Evolutionary conservation across 2,113 vertebrate species (phyloP).

Genomic region (Notiomystis cincta): DNA sequence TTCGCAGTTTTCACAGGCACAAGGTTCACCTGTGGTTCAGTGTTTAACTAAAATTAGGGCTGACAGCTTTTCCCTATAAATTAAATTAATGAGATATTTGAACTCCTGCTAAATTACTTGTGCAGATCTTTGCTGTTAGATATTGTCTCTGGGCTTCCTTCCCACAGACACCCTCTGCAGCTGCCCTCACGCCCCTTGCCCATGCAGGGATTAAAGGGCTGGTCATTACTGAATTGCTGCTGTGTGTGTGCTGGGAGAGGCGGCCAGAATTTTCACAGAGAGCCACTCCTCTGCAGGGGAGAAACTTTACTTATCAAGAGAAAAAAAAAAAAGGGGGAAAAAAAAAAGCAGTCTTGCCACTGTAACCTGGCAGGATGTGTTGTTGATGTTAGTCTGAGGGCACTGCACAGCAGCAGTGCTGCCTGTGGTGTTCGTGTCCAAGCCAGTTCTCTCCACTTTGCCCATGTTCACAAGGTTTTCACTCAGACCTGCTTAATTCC

Average conservation of each 20-base stretch:
- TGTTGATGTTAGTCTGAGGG: not conserved
- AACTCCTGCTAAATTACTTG: not conserved
- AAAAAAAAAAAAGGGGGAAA: no score
- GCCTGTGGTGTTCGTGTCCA: rapidly evolving
- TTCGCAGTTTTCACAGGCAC: not conserved
- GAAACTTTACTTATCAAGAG: not conserved
- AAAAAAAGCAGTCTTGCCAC: not conserved
- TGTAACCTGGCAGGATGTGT: not conserved
- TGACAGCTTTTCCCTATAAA: conserved; percentile 50
- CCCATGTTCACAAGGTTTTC: not conserved
- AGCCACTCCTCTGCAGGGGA: no score
- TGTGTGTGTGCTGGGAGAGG: not conserved
- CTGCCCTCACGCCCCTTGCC: rapidly evolving
- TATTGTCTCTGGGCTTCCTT: not conserved
- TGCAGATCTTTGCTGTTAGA: not conserved
- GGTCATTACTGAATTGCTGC: not conserved
- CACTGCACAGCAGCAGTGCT: not conserved
- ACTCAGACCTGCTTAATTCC: not conserved
- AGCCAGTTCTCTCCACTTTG: not conserved
- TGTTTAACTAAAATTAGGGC: not conserved
- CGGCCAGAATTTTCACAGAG: not conserved
- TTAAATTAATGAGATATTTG: conserved; percentile 50
- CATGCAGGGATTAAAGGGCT: not conserved
- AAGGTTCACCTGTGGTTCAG: conserved; percentile 33
- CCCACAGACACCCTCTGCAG: not conserved